Base-by-base conservation (phyloP, 2,797 vertebrate species). In the Luscinia luscinia region DNA sequence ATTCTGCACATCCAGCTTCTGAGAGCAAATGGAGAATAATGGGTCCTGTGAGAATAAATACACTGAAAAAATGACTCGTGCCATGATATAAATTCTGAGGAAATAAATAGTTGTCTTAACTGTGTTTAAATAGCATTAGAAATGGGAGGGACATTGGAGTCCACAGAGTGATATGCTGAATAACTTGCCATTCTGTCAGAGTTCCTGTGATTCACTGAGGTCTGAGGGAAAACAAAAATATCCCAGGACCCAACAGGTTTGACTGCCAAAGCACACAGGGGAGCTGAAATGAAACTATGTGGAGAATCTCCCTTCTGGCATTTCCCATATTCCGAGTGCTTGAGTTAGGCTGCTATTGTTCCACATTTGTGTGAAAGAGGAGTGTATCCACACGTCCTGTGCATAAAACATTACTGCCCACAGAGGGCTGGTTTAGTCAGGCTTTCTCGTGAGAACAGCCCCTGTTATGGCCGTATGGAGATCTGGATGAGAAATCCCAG, bases 401-500 rank as follows among this genome's bases (percentile, higher is more conserved):
- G 40, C 66, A 41, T 89, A 87, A 91, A 94, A 55, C 49, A 52
- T 84, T 81, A 46, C 66, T 85, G 6, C 36, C 11, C 73, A 63
- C 1, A 0, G 23, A 83, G 66, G 72, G 48, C 82, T 84, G 78
- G 5, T 84, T 70, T 8, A 66, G 51, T 3, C 1, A 5, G 32
- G 58, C 40, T 87, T 95, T 95, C 89, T 94, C 52, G 0, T 91
- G 91, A 92, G 92, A 96, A 79, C 55, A 27, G 4, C 48, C 38
- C 28, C 36, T 90, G 43, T 72, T 85, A 57, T 12, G 49, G 72
- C 46, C 0, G 0, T n/a, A 9, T 9, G 36, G 84, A 89, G 81
- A 69, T 22, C 51, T n/a, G 41, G 76, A 91, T 78, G 91, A 89
- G 82, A 84, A 89, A 78, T 80, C 87, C 87, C 90, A 36, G 41